Conservation (phyloP, 2,113 vertebrate genomes). For the Otocyon megalotis region DNA sequence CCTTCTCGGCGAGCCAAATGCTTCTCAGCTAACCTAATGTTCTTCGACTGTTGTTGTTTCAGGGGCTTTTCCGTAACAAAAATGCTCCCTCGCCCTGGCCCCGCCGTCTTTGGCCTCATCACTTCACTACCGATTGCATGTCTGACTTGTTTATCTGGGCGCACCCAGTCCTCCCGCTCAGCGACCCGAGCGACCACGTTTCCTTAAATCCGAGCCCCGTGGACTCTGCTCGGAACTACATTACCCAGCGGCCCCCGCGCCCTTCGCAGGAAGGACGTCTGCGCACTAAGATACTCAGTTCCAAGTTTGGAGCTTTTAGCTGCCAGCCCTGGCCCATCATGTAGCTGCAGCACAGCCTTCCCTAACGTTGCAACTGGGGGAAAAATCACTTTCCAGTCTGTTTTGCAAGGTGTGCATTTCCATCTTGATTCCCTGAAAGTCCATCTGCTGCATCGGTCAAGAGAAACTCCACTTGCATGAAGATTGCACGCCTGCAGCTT, state of each 20-base stretch:
- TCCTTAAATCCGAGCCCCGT: conserved; percentile 72
- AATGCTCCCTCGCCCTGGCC: background rate
- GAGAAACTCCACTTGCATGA: conserved; percentile 93
- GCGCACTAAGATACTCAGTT: conserved; percentile 91
- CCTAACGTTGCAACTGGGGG: conserved; percentile 90
- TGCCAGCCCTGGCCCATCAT: conserved; percentile 96
- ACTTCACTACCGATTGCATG: background rate
- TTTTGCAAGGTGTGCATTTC: conserved; percentile 90
- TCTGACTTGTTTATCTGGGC: conserved; percentile 30
- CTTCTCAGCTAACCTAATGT: background rate
- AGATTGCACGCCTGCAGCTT: conserved; percentile 92
- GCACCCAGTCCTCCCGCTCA: background rate
- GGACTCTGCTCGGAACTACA: conserved; percentile 87
- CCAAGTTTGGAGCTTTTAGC: conserved; percentile 96
- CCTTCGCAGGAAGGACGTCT: conserved; percentile 91
- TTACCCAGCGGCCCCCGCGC: conserved; percentile 89
- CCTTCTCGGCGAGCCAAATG: background rate
- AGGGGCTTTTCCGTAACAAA: conserved; percentile 43
- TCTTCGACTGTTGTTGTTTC: conserved; percentile 43
- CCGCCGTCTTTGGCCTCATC: background rate
- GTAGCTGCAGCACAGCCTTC: conserved; percentile 93
- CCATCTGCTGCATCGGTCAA: conserved; percentile 88
- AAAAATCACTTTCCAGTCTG: conserved; percentile 86
- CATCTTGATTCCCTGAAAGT: conserved; percentile 85
- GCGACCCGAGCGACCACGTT: conserved; percentile 57